phyloP scores from a whole-genome alignment of 2,113 vertebrate genomes.

The Tyrannus savana region DNA sequence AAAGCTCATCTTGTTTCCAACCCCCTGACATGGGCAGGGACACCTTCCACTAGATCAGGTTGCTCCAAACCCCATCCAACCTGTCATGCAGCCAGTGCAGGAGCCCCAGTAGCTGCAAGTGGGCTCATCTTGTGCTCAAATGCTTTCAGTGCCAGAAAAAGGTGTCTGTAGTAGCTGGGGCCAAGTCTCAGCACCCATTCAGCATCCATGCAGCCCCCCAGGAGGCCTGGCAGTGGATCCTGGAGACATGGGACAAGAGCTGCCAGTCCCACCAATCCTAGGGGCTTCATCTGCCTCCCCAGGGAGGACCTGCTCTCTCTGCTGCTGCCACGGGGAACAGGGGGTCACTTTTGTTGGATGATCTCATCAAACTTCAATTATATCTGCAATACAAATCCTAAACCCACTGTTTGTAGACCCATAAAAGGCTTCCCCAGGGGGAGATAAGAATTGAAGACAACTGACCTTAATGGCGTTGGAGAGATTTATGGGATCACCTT shows the following conservation, averaged over 20 bases:
- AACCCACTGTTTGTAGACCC: background rate
- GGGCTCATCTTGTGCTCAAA: background rate
- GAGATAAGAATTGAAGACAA: conserved; percentile 36
- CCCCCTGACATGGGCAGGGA: background rate
- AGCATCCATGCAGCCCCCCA: background rate
- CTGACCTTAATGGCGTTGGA: background rate
- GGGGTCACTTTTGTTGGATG: background rate
- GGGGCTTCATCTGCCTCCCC: background rate
- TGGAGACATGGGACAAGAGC: background rate
- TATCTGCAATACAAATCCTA: background rate
- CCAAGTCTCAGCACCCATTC: background rate
- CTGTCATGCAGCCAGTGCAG: background rate
- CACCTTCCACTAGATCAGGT: background rate
- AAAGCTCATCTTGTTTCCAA: background rate
- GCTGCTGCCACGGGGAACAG: background rate
- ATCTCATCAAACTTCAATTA: background rate
- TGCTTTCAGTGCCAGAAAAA: background rate
- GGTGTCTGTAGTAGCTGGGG: background rate
- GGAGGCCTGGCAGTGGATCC: background rate
- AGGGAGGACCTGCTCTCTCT: background rate
- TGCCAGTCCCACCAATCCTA: background rate
- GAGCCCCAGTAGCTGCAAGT: background rate
- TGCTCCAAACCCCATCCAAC: background rate
- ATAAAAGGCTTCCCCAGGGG: conserved; percentile 32
- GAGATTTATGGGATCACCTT: conserved; percentile 52